Evolutionary conservation across 1,140 invertebrate genomes (phyloP), one percentile per base, ranked within the genome.

Genomic region (Thereuonema tuberculata): DNA sequence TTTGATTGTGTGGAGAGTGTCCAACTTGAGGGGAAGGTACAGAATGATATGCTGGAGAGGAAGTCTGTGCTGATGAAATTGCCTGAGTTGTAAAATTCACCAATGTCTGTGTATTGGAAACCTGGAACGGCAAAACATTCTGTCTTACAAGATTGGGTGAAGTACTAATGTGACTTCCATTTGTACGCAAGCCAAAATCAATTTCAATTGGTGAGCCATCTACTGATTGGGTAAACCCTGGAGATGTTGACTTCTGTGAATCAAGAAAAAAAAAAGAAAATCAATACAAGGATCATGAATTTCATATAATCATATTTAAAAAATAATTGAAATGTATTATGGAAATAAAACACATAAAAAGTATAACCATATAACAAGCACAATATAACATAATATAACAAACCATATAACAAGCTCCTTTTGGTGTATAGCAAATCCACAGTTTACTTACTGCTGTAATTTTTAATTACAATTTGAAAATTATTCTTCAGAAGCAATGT

Each of bases 31-130:
- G 48, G 59, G 37, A 58, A 50, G 53, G 12, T 29, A 46, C 21
- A 24, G 50, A 21, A 48, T 52, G 49, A 55, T 24, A 43, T 47
- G 3, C 63, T 58, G 17, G 56, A 53, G 47, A 69, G 60, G 58
- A 20, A n/a, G 48, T 20, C 21, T 50, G 48, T 5, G 48, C 21
- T 5, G n/a, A 50, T 5, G n/a, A 50, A 24, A 50, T 20, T 12
- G 48, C 5, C 21, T n/a, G 48, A 21, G 48, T 9, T 50, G 48
- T 5, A 21, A 12, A 37, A 37, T 20, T 50, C 48, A 50, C 48
- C 9, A 55, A 14, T 9, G 27, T 55, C 53, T 55, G 48, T 5
- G 48, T 50, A 24, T 9, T 24, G 21, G 48, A 50, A 12, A 50
- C 48, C 24, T 50, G 48, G 9, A 50, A 21, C 9, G 48, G 17